A percentile compares a stretch with the other conserved stretches of the same genome.
These are phyloP conservation scores for Temnothorax unifasciatus DNA, from an alignment of 2,888 invertebrate genomes.

Conservation along the genomic window DNA sequence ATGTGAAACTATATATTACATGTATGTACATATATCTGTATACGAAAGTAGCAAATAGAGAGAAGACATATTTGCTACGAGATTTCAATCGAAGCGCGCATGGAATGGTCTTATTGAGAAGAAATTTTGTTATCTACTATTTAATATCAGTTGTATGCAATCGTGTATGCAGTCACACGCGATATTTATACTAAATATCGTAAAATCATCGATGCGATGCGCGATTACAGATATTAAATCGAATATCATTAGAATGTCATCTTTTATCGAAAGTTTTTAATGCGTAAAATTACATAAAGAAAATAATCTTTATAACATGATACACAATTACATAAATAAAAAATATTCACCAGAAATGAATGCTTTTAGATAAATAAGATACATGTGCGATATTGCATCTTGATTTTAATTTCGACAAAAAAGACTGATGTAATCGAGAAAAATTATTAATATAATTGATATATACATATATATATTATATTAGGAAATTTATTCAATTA, in stretches of 20 bases:
- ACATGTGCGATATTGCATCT: neutral
- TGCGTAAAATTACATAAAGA: neutral
- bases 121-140: conserved; percentile 15
- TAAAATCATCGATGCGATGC: neutral
- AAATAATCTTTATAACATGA: neutral
- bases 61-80: neutral
- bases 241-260: neutral
- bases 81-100: neutral
- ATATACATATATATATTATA: neutral
- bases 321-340: conserved; percentile 43
- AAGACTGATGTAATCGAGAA: neutral
- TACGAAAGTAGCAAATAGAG: neutral
- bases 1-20: neutral
- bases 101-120: neutral
- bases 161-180: neutral
- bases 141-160: conserved; percentile 3
- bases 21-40: neutral
- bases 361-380: conserved; percentile 55
- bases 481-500: too few relatives aligned
- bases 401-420: conserved; percentile 13
- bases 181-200: neutral
- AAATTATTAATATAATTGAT: neutral
- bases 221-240: neutral
- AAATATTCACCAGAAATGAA: conserved; percentile 59
- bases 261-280: conserved; percentile 7